These are phyloP conservation scores for Centropus bengalensis DNA, from an alignment of 2,113 vertebrate species.

Conservation along the genomic window DNA sequence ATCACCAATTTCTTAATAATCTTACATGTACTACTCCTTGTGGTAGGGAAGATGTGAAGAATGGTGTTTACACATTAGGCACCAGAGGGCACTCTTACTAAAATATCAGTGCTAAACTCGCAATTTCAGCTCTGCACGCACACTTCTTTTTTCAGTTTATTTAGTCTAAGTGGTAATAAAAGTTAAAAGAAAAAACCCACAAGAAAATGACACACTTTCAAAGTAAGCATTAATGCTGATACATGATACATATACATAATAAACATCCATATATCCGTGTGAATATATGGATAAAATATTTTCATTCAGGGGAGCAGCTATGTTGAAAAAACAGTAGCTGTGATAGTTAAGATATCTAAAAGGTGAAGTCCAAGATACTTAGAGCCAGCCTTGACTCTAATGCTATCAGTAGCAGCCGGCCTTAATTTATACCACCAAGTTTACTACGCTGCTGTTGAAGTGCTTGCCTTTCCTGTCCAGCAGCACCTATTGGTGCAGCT, in stretches of 20 bases:
- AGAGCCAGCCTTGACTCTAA: background rate
- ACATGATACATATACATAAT: background rate
- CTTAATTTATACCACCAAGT: background rate
- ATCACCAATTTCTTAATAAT: background rate
- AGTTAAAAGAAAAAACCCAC: rapidly evolving
- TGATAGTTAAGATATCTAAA: background rate
- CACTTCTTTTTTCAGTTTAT: background rate
- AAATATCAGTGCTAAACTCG: background rate
- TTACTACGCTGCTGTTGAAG: too few species aligned
- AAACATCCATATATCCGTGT: too few species aligned
- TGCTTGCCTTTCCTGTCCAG: rapidly evolving
- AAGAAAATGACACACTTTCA: background rate
- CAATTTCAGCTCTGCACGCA: background rate
- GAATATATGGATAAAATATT: background rate
- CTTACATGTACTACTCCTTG: rapidly evolving
- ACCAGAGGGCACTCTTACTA: slow-evolving; percentile 26
- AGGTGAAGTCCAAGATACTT: background rate
- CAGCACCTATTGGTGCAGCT: rapidly evolving
- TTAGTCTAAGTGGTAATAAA: background rate
- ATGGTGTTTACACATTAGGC: background rate
- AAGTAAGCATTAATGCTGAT: background rate
- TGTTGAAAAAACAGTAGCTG: background rate
- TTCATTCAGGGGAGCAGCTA: background rate
- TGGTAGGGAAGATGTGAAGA: background rate
- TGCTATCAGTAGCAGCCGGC: background rate